These are phyloP conservation scores for Siderastrea siderea DNA, from an alignment of 92 coral and sea anemone species.

Conservation along the genomic window DNA sequence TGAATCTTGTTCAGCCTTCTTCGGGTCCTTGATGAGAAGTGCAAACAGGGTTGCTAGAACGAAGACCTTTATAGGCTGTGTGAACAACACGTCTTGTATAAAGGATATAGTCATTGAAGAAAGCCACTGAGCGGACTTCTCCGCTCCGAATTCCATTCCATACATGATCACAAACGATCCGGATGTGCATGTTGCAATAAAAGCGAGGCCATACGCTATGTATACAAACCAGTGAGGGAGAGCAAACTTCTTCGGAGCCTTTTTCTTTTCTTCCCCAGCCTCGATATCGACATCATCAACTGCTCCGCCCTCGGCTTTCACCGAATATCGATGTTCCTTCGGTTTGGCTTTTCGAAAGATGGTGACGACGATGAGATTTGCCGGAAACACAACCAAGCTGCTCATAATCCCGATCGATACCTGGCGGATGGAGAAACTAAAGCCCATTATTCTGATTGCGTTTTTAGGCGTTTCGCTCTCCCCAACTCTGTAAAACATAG, in stretches of 20 bases:
- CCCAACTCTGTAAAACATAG: conserved; percentile 77
- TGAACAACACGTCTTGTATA: conserved; percentile 87
- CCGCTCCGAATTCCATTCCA: conserved; percentile 80
- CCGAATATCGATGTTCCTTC: conserved; percentile 42
- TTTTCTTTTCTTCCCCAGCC: conserved; percentile 37
- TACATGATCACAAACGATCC: conserved; percentile 73
- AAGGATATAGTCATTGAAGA: conserved; percentile 84
- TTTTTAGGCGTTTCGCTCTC: conserved; percentile 54
- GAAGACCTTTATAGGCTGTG: conserved; percentile 92
- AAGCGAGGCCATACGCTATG: conserved; percentile 82
- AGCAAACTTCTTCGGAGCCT: conserved; percentile 48
- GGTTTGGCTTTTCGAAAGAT: conserved; percentile 91
- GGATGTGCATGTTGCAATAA: conserved; percentile 59
- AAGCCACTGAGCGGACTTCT: conserved; percentile 87
- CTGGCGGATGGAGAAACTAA: conserved; percentile 84
- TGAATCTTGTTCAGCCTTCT: conserved; percentile 82
- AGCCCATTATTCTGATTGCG: conserved; percentile 66
- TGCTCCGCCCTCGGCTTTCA: conserved; percentile 51
- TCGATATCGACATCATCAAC: conserved; percentile 63
- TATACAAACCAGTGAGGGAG: conserved; percentile 89
- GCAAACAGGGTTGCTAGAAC: conserved; percentile 88
- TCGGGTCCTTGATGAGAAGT: conserved; percentile 89
- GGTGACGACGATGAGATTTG: conserved; percentile 83
- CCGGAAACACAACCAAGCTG: conserved; percentile 88
- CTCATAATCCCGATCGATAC: conserved; percentile 84